phyloP scores from a whole-genome alignment of 1,140 invertebrate genomes.

The Andrena cerasifolii region DNA sequence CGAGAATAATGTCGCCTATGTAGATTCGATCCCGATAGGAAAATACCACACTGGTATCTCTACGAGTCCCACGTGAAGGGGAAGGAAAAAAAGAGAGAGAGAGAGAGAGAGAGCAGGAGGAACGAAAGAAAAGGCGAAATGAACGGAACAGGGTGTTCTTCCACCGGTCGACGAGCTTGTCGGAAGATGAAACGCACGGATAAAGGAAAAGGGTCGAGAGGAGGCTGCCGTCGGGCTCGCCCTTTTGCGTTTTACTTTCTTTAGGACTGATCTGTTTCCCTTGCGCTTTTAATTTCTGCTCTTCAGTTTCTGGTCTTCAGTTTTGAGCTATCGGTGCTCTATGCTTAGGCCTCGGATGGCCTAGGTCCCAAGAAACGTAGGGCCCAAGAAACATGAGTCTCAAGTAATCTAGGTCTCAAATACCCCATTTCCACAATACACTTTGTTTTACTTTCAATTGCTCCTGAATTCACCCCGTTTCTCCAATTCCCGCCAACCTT shows the following conservation, averaged over 20 bases:
- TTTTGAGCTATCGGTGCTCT: too few species aligned
- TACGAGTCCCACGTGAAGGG: constrained; percentile 42
- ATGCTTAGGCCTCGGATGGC: too few species aligned
- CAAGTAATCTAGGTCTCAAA: too few species aligned
- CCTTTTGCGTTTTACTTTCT: not conserved
- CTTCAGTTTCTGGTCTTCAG: not conserved
- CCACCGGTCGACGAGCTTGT: constrained; percentile 26
- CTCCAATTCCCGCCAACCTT: not conserved
- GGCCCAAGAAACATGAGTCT: too few species aligned
- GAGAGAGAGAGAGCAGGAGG: not conserved
- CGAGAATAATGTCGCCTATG: constrained; percentile 69
- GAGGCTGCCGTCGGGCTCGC: not conserved
- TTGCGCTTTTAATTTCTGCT: not conserved
- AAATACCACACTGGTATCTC: constrained; percentile 63
- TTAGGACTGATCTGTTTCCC: not conserved
- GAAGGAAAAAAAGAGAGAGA: too few species aligned
- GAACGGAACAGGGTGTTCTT: constrained; percentile 40
- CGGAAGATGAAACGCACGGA: constrained; percentile 30
- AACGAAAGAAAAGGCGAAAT: constrained; percentile 29
- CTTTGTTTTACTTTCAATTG: too few species aligned
- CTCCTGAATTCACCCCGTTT: not conserved
- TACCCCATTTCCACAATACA: too few species aligned
- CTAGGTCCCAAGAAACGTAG: too few species aligned
- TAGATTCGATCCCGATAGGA: constrained; percentile 68
- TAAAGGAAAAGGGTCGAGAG: constrained; percentile 26